These are phyloP conservation scores for Abrostola triplasia DNA, from an alignment of 2,888 invertebrate species.

Conservation along the genomic window DNA sequence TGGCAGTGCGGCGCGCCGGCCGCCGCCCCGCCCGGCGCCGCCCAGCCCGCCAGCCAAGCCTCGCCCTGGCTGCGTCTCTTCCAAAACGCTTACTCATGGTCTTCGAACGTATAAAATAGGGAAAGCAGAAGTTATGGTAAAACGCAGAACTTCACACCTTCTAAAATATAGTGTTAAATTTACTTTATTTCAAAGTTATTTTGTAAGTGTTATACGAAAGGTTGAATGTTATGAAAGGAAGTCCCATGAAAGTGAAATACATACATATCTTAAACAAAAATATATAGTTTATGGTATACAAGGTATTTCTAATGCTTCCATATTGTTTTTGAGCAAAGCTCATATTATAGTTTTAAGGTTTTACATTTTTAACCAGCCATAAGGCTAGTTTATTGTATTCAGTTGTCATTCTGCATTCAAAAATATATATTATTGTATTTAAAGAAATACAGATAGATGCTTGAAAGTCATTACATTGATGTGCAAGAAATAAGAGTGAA, in stretches of 20 bases:
- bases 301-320: conserved; percentile 25
- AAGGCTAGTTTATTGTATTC: background rate
- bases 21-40: conserved; percentile 71
- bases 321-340: conserved; percentile 24
- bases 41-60: conserved; percentile 85
- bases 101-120: conserved; percentile 68
- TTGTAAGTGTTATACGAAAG: background rate
- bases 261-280: background rate
- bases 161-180: too few relatives aligned
- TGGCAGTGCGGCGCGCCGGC: conserved; percentile 95
- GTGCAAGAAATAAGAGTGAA: background rate
- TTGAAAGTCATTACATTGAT: too few relatives aligned
- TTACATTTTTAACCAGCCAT: conserved; percentile 3
- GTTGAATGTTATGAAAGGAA: background rate
- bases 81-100: conserved; percentile 95
- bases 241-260: background rate
- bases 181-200: background rate
- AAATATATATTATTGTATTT: too few relatives aligned
- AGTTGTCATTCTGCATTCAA: too few relatives aligned
- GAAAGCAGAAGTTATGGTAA: background rate
- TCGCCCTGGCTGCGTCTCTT: conserved; percentile 98
- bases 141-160: too few relatives aligned
- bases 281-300: conserved; percentile 3
- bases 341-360: background rate
- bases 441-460: too few relatives aligned